Conservation (phyloP, 1,140 invertebrate genomes). For the Campoletis sonorensis region DNA sequence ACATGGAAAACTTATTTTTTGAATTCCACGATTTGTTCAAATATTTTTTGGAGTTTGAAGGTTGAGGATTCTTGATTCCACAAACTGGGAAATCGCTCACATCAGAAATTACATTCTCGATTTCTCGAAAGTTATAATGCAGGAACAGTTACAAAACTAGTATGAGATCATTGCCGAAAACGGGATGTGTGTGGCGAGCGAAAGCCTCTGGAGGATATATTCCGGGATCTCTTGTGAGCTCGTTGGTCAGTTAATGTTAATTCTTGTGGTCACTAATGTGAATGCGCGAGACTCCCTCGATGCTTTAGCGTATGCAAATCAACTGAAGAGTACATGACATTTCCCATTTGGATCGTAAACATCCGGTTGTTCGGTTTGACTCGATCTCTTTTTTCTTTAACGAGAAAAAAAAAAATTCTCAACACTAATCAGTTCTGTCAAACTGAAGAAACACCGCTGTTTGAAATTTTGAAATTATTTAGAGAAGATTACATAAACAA, state of each 20-base stretch:
- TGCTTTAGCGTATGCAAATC: background rate
- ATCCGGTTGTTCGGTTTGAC: slow-evolving; percentile 40
- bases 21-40: too few relatives aligned
- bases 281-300: slow-evolving; percentile 4
- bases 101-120: too few relatives aligned
- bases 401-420: background rate
- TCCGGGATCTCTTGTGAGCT: slow-evolving; percentile 6
- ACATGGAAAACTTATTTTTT: too few relatives aligned
- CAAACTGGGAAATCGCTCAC: too few relatives aligned
- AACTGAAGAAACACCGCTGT: too few relatives aligned
- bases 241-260: slow-evolving; percentile 59
- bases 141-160: background rate
- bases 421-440: too few relatives aligned
- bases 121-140: background rate
- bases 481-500: background rate
- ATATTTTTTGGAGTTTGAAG: too few relatives aligned
- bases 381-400: slow-evolving; percentile 12
- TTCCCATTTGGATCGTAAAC: slow-evolving; percentile 54
- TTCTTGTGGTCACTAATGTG: slow-evolving; percentile 52
- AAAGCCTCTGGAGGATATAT: slow-evolving; percentile 14
- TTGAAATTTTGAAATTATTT: too few relatives aligned
- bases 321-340: slow-evolving; percentile 45
- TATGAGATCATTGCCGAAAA: slow-evolving; percentile 33
- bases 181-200: slow-evolving; percentile 4
- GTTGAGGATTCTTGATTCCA: too few relatives aligned